Conservation (phyloP, 1,140 invertebrate genomes). For the Rhopalosiphum maidis region DNA sequence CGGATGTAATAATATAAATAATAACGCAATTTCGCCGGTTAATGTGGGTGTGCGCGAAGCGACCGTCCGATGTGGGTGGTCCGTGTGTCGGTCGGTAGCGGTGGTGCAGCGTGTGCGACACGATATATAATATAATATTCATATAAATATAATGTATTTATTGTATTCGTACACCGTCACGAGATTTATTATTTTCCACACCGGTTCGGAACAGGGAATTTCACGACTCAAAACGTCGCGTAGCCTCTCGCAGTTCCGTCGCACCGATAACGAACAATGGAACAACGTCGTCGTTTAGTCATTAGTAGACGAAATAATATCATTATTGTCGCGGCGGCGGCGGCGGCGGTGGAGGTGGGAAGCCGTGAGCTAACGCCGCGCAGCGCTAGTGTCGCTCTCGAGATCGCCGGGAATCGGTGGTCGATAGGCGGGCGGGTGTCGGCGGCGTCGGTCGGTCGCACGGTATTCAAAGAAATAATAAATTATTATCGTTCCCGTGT, state of each 20-base stretch:
- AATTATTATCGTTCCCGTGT: background rate
- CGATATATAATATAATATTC: too few relatives aligned
- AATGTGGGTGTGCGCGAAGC: too few relatives aligned
- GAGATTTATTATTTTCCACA: background rate
- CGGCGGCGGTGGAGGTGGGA: background rate
- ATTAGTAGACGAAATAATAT: background rate
- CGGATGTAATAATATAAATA: background rate
- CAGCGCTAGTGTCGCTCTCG: background rate
- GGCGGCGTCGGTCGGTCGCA: background rate
- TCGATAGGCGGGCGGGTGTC: background rate
- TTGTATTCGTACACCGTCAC: too few relatives aligned
- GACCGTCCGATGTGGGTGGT: background rate
- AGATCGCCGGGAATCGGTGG: background rate
- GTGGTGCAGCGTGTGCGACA: too few relatives aligned
- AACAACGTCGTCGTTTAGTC: background rate
- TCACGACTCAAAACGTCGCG: too few relatives aligned
- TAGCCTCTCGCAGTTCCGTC: too few relatives aligned
- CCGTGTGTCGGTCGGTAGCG: too few relatives aligned
- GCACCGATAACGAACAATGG: too few relatives aligned
- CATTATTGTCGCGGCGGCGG: background rate
- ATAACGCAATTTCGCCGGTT: background rate
- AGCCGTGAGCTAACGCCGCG: too few relatives aligned
- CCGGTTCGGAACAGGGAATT: background rate
- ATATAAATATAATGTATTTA: too few relatives aligned
- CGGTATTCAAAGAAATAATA: background rate